phyloP scores from a whole-genome alignment of 2,888 invertebrate genomes.

The Himalopsyche anomala region DNA sequence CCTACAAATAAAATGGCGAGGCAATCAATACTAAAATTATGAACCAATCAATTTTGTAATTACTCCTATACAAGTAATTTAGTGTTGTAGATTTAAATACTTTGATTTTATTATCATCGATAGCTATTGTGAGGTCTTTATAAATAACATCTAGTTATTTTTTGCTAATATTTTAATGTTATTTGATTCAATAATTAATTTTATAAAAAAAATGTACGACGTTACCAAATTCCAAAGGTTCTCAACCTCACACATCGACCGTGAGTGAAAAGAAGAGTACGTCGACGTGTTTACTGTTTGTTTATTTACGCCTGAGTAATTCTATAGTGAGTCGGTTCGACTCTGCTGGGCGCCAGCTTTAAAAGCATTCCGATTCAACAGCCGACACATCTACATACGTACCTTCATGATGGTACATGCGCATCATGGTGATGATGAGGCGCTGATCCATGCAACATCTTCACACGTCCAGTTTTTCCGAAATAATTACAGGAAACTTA shows the following conservation, averaged over 20 bases:
- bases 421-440: neutral
- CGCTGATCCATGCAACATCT: neutral
- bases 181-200: no score
- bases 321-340: constrained; percentile 30
- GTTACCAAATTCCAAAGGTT: neutral
- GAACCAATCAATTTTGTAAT: no score
- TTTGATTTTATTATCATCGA: no score
- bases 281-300: constrained; percentile 34
- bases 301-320: constrained; percentile 30
- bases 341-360: constrained; percentile 59
- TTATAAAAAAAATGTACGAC: neutral
- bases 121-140: no score
- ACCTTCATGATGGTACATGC: neutral
- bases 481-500: neutral
- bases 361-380: constrained; percentile 63
- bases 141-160: no score
- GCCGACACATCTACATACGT: neutral
- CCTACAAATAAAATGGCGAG: no score
- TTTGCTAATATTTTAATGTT: no score
- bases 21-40: no score
- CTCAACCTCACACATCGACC: neutral
- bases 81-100: no score
- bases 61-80: no score
- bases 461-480: neutral
- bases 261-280: constrained; percentile 16